Base-by-base conservation (phyloP, 2,888 invertebrate species). In the Idaea biselata region DNA sequence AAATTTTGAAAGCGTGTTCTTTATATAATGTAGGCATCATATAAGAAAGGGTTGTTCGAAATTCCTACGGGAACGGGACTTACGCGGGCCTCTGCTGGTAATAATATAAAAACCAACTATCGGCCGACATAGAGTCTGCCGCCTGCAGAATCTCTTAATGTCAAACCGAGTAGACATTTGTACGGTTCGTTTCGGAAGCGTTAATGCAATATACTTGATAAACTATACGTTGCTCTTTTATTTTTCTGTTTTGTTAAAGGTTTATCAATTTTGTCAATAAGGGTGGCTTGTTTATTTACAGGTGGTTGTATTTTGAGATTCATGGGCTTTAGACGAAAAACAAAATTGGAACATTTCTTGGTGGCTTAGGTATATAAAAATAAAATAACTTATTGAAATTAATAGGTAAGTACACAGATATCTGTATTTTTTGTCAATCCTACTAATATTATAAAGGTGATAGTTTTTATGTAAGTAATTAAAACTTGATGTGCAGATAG, bases 151-250 rank as follows among this genome's bases (percentile, higher is more conserved):
- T 3, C 44, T 14, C 86, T 88, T 85, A 84, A 84, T 80, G 80
- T 80, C 57, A 53, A 53, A 56, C 56, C 56, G 56, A 56, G 18
- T 56, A 56, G 18, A 56, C 56, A 56, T 56, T 56, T 18, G 56
- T 82, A 73, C 79, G 77, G 80, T 82, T 78, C 79, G 77, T 17
- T 74, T 74, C 80, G 78, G 77, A 80, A 72, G 72, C 75, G 67
- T 70, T 89, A 90, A 91, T 87, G 81, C 83, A 84, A 89, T 89
- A 89, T 84, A 73, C 69, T 71, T 83, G 86, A 87, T 85, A 79
- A 77, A 81, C 80, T 88, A 85, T 84, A 74, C 68, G 69, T 70
- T 91, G 91, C 87, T 90, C 91, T 89, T 91, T 91, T 88, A 44
- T 44, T 44, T 44, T 1, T 44, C 6, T 44, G 44, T 79, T 75